These are phyloP conservation scores for Trypoxylon attenuatum DNA, from an alignment of 2,888 invertebrate genomes.

Conservation along the genomic window DNA sequence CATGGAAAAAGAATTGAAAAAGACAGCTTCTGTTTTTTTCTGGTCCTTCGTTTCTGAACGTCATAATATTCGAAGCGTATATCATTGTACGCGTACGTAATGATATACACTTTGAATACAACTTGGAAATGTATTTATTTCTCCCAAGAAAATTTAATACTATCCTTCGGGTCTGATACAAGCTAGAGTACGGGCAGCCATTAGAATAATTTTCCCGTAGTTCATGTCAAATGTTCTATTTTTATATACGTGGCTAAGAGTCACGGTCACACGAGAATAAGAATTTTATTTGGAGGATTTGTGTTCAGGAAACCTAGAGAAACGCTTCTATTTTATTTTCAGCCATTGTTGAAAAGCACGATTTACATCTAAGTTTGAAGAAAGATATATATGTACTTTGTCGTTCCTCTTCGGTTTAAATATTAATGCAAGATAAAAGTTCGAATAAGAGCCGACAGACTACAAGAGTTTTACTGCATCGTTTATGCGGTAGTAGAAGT, in stretches of 20 bases:
- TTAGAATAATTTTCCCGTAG: neutral
- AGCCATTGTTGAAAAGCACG: too few species aligned
- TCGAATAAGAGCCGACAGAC: conserved; percentile 16
- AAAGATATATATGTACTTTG: neutral
- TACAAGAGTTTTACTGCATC: conserved; percentile 36
- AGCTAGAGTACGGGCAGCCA: too few species aligned
- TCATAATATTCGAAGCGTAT: too few species aligned
- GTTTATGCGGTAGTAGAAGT: conserved; percentile 48
- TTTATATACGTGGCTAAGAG: neutral
- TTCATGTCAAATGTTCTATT: neutral
- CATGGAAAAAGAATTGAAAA: neutral
- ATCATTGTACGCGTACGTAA: too few species aligned
- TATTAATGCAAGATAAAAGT: neutral
- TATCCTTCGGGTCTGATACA: neutral
- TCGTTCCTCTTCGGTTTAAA: conserved; percentile 17
- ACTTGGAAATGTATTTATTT: too few species aligned
- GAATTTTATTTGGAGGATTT: neutral
- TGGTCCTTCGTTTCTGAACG: too few species aligned
- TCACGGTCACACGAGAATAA: neutral
- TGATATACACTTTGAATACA: too few species aligned
- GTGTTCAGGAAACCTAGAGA: too few species aligned
- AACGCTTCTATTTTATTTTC: too few species aligned
- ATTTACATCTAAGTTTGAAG: neutral
- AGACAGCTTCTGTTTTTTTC: neutral
- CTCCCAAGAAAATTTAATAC: neutral